Base-by-base conservation (phyloP, 2,113 vertebrate genomes). In the Pleuronectes platessa region DNA sequence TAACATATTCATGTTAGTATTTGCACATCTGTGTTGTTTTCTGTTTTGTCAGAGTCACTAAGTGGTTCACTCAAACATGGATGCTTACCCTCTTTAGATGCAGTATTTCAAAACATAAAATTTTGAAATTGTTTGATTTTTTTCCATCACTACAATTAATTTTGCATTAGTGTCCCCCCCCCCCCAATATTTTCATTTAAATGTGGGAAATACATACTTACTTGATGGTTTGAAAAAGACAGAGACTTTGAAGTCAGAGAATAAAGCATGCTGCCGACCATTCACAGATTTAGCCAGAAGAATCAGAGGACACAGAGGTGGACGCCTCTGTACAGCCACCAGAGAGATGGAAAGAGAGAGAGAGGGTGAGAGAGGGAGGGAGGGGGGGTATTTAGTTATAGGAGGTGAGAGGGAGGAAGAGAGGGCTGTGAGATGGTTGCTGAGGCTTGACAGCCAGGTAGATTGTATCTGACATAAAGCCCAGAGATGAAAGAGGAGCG, bases 401-500 rank as follows among this genome's bases (percentile, higher is more conserved):
- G 71, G 72, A 60, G 71, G 72, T 51, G 79, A 72, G 79, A 45
- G 65, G 59, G 61, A 69, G 84, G 40, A 23, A 66, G 27, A 60
- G 79, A 27, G 78, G 69, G 72, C 74, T 90, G 83, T 77, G 90
- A 84, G 63, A 77, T 83, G 87, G 73, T 76, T 90, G 58, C 82
- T 14, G 73, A 68, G 79, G 71, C 68, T 86, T 92, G 93, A 92
- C 93, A 94, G 91, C 66, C 87, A 87, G 91, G 87, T 92, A 90
- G 88, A 91, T 90, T 93, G 90, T 82, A 53, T 86, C 85, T 89
- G 93, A 91, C 88, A 91, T 56, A 88, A 90, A 89, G 89, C 24
- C 78, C 71, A 42, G 56, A 89, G 91, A 95, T 94, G 88, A 95
- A 96, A 95, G 91, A 89, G 67, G 61, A 90, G 81, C 91, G 91